These are phyloP conservation scores for Oryzias dopingdopingensis DNA, from an alignment of 2,797 vertebrate species.

Conservation along the genomic window DNA sequence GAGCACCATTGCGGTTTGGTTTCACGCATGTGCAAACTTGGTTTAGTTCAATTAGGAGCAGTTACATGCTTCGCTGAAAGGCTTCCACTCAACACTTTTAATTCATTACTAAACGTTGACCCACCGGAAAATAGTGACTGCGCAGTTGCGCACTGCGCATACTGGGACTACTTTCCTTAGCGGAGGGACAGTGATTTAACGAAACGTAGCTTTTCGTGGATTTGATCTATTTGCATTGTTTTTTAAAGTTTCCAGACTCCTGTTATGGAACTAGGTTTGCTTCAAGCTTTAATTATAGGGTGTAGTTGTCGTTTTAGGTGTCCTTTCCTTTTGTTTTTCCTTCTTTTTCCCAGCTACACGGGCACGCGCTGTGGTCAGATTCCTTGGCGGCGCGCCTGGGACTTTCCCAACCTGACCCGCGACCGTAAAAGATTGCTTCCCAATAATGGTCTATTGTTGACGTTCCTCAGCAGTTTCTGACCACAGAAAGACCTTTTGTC, in stretches of 20 bases:
- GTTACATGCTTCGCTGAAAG: neutral
- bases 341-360: constrained; percentile 21
- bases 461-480: constrained; percentile 36
- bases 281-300: neutral
- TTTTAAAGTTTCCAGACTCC: neutral
- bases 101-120: neutral
- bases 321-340: constrained; percentile 19
- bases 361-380: constrained; percentile 67
- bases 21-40: neutral
- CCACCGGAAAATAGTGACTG: neutral
- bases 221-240: neutral
- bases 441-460: constrained; percentile 76
- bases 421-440: constrained; percentile 63
- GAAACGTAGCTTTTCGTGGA: neutral
- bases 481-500: constrained; percentile 11
- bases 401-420: constrained; percentile 82
- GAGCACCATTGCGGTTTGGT: too few species aligned
- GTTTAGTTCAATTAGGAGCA: neutral
- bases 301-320: constrained; percentile 4
- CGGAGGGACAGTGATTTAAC: constrained; percentile 1
- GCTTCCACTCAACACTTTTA: neutral
- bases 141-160: neutral
- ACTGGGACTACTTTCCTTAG: constrained; percentile 14
- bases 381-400: constrained; percentile 88
- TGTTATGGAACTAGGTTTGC: neutral